Base-by-base conservation (phyloP, 2,888 invertebrate species). In the Aelia acuminata region DNA sequence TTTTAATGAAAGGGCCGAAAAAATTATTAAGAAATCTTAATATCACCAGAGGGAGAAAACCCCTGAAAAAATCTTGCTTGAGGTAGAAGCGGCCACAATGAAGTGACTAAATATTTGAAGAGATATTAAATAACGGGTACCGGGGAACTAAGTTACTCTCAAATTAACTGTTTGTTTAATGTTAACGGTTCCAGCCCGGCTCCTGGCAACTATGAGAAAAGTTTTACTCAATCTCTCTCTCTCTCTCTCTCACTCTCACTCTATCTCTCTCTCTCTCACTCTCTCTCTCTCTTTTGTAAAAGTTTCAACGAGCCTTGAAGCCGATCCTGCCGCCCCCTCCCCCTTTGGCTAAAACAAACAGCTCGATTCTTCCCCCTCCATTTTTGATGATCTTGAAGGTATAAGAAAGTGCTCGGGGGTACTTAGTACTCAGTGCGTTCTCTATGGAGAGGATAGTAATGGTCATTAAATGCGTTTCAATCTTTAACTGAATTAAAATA, bases 81-180 rank as follows among this genome's bases (percentile, higher is more conserved):
- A 3, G 87, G 70, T 48, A 87, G 57, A 84, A 87, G 85, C 80
- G 85, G 92, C 92, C 63, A 70, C 31, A 70, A 35, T 31, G 35
- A 70, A 70, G 35, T 31, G 3, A 35, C 63, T 80, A 80, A 80
- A 80, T 80, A 43, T 80, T 39, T 47, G 43, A 80, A 4, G 80
- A 43, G 43, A 43, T 47, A 80, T 80, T 80, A 80, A 80, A 80
- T 80, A 39, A 80, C n/a, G 80, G 43, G 43, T 43, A 80, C 80
- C 43, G 1, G 22, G 43, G 43, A n/a, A 1, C 4, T 35, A 39
- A 0, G 3, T 75, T 20, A 39, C 20, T 43, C 43, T n/a, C 18
- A n/a, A 80, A 43, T 80, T 80, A 80, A 80, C 80, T 80, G 80
- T 80, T 80, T 80, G 80, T 22, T 80, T 43, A 80, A 43, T 43